Evolutionary conservation across 2,888 invertebrate genomes (phyloP).

Genomic region (Drosophila niveifrons): DNA sequence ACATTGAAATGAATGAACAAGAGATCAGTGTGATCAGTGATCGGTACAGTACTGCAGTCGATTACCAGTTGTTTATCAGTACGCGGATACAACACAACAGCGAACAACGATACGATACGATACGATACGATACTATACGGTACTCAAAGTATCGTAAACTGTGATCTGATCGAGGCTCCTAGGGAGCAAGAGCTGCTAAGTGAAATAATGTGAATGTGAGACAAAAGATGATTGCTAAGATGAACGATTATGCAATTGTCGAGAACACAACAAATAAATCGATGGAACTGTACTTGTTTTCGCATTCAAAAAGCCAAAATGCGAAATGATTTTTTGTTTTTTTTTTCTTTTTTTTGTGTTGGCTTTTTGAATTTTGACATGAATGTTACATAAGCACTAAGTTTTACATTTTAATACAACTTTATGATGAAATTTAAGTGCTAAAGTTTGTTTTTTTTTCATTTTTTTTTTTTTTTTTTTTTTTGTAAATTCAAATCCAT

Average conservation of each 20-base stretch:
- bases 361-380: conserved; percentile 25
- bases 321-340: not conserved
- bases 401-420: conserved; percentile 40
- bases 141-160: conserved; percentile 36
- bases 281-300: conserved; percentile 22
- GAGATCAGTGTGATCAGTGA: not conserved
- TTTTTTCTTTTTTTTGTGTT: no score
- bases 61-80: conserved; percentile 15
- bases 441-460: conserved; percentile 27
- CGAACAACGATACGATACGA: conserved; percentile 56
- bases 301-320: conserved; percentile 11
- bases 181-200: conserved; percentile 51
- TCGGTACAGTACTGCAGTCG: conserved; percentile 14
- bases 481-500: conserved; percentile 51
- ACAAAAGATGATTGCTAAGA: conserved; percentile 41
- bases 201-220: conserved; percentile 38
- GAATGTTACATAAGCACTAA: conserved; percentile 48
- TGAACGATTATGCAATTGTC: conserved; percentile 23
- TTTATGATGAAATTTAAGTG: conserved; percentile 41
- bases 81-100: conserved; percentile 62
- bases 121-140: not conserved
- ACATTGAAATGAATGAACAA: not conserved
- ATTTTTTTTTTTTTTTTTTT: conserved; percentile 7
- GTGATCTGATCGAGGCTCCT: conserved; percentile 48
- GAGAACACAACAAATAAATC: conserved; percentile 24